Evolutionary conservation across 2,113 vertebrate species (phyloP), one percentile per base, ranked within the genome.

Genomic region (Puma concolor): DNA sequence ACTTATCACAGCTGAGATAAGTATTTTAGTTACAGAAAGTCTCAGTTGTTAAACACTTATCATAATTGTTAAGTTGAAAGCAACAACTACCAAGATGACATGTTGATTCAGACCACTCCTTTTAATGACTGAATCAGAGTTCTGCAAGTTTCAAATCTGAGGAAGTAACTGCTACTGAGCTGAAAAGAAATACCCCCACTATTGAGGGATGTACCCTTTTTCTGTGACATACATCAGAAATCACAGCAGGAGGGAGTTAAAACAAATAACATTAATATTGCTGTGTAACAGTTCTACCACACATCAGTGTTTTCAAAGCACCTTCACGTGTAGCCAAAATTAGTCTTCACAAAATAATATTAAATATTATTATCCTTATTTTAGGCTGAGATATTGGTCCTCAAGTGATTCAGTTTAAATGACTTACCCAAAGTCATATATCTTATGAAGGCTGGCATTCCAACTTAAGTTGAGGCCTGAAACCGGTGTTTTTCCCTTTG

Each of bases 21-120:
- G 77, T 93, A 91, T 96, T 95, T 96, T 94, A 85, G 29, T 69
- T 95, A 76, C 88, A 41, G 50, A 77, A 91, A 77, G 19, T 85
- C 21, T 88, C 76, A 95, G 77, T 96, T 88, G 81, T 97, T 85
- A 89, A 95, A 94, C 54, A 93, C 31, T 96, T 77, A 60, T 25
- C 71, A 89, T 97, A 96, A 94, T 86, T 96, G 38, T 93, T 96
- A 96, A 95, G 63, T 94, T 97, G 79, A 97, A 93, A 95, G 87
- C 60, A 92, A 54, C n/a, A 93, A 64, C 82, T 84, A 91, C 33
- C n/a, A 95, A 83, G 86, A 96, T 95, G 71, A 85, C 60, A 89
- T n/a, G 60, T 79, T 95, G 79, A 91, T 95, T 89, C 72, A 91
- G 60, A 92, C 94, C 79, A 96, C 52, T 96, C 33, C 88, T 96